Percentiles rank a stretch among this genome's conserved stretches.
Evolutionary conservation across 2,113 vertebrate species (phyloP).

Genomic region (Sprattus sprattus): DNA sequence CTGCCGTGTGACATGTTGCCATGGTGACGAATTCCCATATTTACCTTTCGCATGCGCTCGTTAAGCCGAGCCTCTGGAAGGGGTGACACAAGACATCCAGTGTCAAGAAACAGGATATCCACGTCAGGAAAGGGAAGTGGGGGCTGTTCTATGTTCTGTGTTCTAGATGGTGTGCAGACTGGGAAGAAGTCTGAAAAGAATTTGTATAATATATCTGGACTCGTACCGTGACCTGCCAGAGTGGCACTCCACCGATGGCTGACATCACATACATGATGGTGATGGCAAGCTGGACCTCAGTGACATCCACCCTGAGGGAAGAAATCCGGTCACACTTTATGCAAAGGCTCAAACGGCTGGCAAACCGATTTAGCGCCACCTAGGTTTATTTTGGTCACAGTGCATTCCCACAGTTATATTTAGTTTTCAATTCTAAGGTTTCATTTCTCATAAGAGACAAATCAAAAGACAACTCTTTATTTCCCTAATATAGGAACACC

Average conservation of each 20-base stretch:
- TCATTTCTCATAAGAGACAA: too few species aligned
- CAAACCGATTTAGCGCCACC: neutral
- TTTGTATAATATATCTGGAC: too few species aligned
- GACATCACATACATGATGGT: constrained; percentile 83
- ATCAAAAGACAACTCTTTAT: too few species aligned
- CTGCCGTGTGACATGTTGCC: too few species aligned
- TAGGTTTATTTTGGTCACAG: neutral
- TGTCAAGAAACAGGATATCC: neutral
- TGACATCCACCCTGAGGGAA: constrained; percentile 85
- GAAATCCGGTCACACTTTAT: constrained; percentile 1
- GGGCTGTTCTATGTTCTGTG: too few species aligned
- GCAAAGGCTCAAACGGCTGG: neutral
- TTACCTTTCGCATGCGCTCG: neutral
- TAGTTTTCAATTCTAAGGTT: too few species aligned
- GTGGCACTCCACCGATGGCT: constrained; percentile 78
- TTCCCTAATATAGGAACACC: too few species aligned
- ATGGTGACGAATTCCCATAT: neutral
- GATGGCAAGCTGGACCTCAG: constrained; percentile 91
- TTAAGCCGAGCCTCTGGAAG: neutral
- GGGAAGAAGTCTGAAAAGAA: too few species aligned
- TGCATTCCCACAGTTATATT: too few species aligned
- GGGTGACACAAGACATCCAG: neutral
- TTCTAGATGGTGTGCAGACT: too few species aligned
- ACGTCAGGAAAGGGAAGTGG: too few species aligned
- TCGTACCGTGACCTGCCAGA: constrained; percentile 86